Base-by-base conservation (phyloP, 2,888 invertebrate genomes). In the Trachelus stipa region DNA sequence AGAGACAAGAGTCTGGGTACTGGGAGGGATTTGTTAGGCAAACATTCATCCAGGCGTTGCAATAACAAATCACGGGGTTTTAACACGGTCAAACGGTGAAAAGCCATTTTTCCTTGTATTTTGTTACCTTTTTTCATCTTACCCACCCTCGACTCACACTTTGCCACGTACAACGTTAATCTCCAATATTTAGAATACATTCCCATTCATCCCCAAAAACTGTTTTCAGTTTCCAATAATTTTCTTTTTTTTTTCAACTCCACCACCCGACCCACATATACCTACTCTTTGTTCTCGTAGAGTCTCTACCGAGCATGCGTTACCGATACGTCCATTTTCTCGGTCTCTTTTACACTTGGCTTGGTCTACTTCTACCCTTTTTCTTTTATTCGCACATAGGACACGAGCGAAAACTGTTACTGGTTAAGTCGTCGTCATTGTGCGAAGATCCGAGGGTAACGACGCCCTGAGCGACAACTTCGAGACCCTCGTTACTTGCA, bases 11-110 rank as follows among this genome's bases (percentile, higher is more conserved):
- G 68, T 68, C 73, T 12, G 79, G 75, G 34, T 76, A 79, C 79
- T 73, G 73, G 73, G 77, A 83, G 85, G 88, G 88, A 89, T 89
- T 89, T 88, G 88, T 86, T 89, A 86, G 85, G 84, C 86, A 89
- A 89, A 88, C 89, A 88, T 86, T 56, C 87, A 87, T 87, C 68
- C 85, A 80, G 84, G 84, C 83, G 88, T 86, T 88, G 83, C 85
- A 83, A 89, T 88, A 89, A 88, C 89, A 89, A 89, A 89, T 88
- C 88, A 85, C 85, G 82, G 79, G 81, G 82, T 81, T 82, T 81
- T 80, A 80, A 74, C 80, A 80, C 76, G 69, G 79, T 78, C 79
- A 79, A 56, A 31, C 68, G 74, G 34, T 74, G 77, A 78, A 34
- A 56, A 56, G 56, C 56, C 56, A 56, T 56, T 56, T 56, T 15